A percentile compares a stretch with the other conserved stretches of the same genome.
These are phyloP conservation scores for Pterostichus niger DNA, from an alignment of 2,888 invertebrate species.

Conservation along the genomic window DNA sequence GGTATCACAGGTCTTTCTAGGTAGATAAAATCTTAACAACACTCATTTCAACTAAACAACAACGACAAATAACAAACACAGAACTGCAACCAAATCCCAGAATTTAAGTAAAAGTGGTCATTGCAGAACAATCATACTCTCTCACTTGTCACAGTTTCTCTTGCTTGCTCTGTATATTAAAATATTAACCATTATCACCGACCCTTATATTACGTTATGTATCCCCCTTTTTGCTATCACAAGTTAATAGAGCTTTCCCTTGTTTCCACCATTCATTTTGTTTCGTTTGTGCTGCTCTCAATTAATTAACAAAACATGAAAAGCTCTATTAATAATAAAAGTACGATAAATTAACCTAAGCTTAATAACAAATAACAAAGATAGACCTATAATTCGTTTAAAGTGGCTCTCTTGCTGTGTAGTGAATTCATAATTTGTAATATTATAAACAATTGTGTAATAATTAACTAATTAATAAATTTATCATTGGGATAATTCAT, in stretches of 20 bases:
- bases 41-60: conserved; percentile 55
- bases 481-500: conserved; percentile 19
- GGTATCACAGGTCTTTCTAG: conserved; percentile 67
- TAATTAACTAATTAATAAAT: conserved; percentile 12
- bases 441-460: conserved; percentile 10
- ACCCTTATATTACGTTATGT: conserved; percentile 33
- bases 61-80: conserved; percentile 61
- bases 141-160: conserved; percentile 17
- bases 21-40: conserved; percentile 64
- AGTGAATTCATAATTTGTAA: background rate
- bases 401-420: conserved; percentile 28
- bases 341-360: conserved; percentile 53
- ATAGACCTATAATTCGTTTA: conserved; percentile 55
- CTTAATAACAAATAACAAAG: conserved; percentile 49
- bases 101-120: conserved; percentile 45
- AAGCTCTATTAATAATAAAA: conserved; percentile 56
- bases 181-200: conserved; percentile 45
- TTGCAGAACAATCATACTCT: conserved; percentile 36
- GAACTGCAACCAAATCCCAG: conserved; percentile 62
- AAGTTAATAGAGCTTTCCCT: conserved; percentile 51
- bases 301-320: conserved; percentile 25
- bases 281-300: conserved; percentile 28
- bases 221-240: conserved; percentile 55
- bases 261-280: conserved; percentile 31
- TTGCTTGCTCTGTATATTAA: conserved; percentile 21